Conservation (phyloP, 2,888 invertebrate species). For the Colostygia pectinataria region DNA sequence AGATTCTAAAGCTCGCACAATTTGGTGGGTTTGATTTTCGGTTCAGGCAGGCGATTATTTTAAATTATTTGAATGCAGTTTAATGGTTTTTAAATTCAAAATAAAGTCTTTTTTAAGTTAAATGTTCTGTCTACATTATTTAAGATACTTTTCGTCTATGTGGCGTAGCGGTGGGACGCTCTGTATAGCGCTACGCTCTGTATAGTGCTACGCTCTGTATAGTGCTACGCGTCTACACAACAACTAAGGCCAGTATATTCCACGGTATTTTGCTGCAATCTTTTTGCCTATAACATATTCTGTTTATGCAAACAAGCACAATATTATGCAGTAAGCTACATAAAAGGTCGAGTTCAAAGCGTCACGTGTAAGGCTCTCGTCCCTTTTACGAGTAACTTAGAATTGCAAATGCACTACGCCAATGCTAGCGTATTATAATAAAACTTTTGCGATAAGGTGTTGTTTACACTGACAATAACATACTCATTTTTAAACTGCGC, state of each 20-base stretch:
- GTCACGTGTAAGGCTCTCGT: constrained; percentile 6
- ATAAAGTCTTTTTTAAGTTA: too few relatives aligned
- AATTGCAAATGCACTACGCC: constrained; percentile 7
- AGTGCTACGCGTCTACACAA: constrained; percentile 1
- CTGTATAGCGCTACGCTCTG: not conserved
- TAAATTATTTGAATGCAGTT: too few relatives aligned
- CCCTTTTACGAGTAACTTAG: constrained; percentile 6
- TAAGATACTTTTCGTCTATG: too few relatives aligned
- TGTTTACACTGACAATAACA: too few relatives aligned
- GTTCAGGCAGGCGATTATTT: too few relatives aligned
- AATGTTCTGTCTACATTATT: too few relatives aligned
- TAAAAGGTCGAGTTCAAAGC: constrained; percentile 10
- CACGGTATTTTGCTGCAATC: not conserved
- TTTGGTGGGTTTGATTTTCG: too few relatives aligned
- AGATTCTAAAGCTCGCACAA: too few relatives aligned
- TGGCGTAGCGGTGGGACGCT: not conserved
- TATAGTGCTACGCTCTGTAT: constrained; percentile 4
- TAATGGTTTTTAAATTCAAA: too few relatives aligned
- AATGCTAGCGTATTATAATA: not conserved
- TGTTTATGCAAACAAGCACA: constrained; percentile 11
- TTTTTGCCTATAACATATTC: not conserved
- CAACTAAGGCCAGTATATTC: not conserved
- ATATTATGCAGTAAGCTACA: constrained; percentile 7
- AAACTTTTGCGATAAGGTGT: too few relatives aligned
- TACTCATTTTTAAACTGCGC: too few relatives aligned